Percentiles rank a stretch among this genome's conserved stretches.
These are phyloP conservation scores for Nephila pilipes DNA, from an alignment of 1,140 invertebrate species.

Conservation along the genomic window DNA sequence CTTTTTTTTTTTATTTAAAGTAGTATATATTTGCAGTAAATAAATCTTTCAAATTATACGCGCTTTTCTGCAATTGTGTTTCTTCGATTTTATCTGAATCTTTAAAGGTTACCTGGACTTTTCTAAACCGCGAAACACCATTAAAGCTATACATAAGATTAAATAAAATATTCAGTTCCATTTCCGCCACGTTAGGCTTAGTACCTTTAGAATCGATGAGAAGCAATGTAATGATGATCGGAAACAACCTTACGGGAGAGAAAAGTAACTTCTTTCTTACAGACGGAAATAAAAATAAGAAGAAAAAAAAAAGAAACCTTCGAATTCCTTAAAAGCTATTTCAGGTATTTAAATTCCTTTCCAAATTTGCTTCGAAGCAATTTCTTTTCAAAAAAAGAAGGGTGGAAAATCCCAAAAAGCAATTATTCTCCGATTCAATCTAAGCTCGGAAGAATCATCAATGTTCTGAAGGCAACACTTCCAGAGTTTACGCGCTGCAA, in stretches of 20 bases:
- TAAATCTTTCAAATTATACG: background rate
- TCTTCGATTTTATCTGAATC: background rate
- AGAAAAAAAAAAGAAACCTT: background rate
- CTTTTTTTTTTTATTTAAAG: too few relatives aligned
- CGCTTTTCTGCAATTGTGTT: background rate
- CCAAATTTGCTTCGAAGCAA: slow-evolving; percentile 10
- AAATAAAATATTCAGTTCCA: slow-evolving; percentile 29
- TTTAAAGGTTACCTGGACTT: background rate
- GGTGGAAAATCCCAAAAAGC: background rate
- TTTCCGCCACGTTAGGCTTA: slow-evolving; percentile 13
- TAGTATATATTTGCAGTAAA: background rate
- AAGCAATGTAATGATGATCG: background rate
- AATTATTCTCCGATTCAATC: slow-evolving; percentile 25
- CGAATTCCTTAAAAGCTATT: slow-evolving; percentile 44
- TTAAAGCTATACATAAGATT: background rate
- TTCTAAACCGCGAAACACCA: background rate
- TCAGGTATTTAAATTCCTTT: slow-evolving; percentile 51
- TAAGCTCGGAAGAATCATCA: background rate
- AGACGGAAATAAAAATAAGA: background rate
- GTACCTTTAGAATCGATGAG: background rate
- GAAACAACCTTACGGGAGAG: background rate
- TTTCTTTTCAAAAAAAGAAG: background rate
- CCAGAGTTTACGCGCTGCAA: background rate
- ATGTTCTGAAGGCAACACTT: background rate
- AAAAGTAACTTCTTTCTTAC: background rate